A percentile compares a stretch with the other conserved stretches of the same genome.
phyloP scores from a whole-genome alignment of 2,888 invertebrate genomes.

The Calliopum simillimum region DNA sequence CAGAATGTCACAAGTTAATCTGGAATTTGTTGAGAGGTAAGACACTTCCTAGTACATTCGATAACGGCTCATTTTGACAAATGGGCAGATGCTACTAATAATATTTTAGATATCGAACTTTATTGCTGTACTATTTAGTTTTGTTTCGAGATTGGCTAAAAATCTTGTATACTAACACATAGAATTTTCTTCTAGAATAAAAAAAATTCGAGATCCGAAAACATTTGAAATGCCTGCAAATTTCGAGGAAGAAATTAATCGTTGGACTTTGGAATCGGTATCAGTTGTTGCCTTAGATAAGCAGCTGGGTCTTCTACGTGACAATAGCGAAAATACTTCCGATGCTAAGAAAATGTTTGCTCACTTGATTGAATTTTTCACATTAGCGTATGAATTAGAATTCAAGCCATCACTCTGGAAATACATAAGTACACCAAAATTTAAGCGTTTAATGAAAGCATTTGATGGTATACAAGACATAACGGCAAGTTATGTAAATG shows the following conservation, averaged over 20 bases:
- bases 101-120: too few relatives aligned
- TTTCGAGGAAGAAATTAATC: constrained; percentile 69
- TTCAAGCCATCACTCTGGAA: constrained; percentile 55
- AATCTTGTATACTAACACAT: too few relatives aligned
- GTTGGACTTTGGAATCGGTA: constrained; percentile 73
- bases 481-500: constrained; percentile 57
- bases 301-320: constrained; percentile 55
- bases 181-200: constrained; percentile 64
- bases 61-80: too few relatives aligned
- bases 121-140: too few relatives aligned
- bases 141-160: too few relatives aligned
- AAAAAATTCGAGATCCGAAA: constrained; percentile 54
- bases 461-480: constrained; percentile 54
- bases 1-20: constrained; percentile 69
- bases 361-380: constrained; percentile 40
- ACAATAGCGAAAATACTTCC: constrained; percentile 46
- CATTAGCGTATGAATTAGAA: constrained; percentile 48
- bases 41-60: too few relatives aligned
- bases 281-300: constrained; percentile 66
- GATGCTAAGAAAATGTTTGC: constrained; percentile 49
- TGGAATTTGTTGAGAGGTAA: constrained; percentile 62
- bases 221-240: constrained; percentile 64
- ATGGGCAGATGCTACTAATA: too few relatives aligned
- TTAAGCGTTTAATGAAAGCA: constrained; percentile 50
- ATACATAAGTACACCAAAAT: constrained; percentile 49